A percentile compares a stretch with the other conserved stretches of the same genome.
phyloP scores from a whole-genome alignment of 2,888 invertebrate species.

The Cyaniris semiargus region DNA sequence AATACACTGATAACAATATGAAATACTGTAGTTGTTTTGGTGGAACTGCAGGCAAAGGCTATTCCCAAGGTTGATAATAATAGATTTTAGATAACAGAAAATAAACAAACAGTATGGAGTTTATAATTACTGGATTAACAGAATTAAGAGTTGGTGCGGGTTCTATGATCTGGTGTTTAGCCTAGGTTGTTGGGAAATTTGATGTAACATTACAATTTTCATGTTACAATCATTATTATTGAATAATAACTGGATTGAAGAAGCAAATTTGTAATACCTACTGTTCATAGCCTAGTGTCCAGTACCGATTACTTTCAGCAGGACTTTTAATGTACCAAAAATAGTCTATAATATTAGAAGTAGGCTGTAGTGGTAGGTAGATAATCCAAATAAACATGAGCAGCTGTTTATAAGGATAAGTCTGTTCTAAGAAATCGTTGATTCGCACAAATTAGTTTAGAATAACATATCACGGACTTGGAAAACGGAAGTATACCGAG shows the following conservation, averaged over 20 bases:
- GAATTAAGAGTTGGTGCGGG: no score
- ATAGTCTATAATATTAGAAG: not conserved
- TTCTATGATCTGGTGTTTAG: no score
- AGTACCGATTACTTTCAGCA: not conserved
- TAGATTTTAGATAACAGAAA: not conserved
- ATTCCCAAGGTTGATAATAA: no score
- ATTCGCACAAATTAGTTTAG: not conserved
- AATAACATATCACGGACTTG: constrained; percentile 18
- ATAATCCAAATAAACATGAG: not conserved
- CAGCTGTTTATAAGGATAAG: not conserved
- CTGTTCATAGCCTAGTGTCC: not conserved
- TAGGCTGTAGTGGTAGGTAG: not conserved
- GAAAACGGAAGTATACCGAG: constrained; percentile 35
- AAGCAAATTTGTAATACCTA: not conserved
- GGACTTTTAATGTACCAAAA: not conserved
- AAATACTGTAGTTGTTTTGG: no score
- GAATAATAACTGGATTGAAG: not conserved
- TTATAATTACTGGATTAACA: no score
- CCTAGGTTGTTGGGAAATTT: no score
- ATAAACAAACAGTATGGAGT: not conserved
- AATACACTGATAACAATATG: no score
- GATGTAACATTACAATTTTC: no score
- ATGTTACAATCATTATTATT: no score
- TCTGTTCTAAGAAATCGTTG: not conserved
- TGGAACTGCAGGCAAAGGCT: no score